A percentile compares a stretch with the other conserved stretches of the same genome.
phyloP scores from a whole-genome alignment of 1,140 invertebrate species.

The Archivesica marissinica region DNA sequence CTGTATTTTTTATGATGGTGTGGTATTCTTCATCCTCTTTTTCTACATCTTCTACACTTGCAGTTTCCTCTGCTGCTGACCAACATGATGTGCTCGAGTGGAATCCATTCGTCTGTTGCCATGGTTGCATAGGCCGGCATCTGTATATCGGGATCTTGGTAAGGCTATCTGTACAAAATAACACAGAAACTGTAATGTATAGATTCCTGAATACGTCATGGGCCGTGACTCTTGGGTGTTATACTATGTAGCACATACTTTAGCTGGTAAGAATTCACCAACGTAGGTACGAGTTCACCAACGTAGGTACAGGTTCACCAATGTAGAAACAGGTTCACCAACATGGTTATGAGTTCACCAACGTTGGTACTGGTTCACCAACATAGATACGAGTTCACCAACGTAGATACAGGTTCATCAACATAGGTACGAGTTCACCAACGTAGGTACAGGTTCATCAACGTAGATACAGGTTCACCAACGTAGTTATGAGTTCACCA shows the following conservation, averaged over 20 bases:
- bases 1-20: conserved; percentile 78
- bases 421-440: no score
- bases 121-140: not conserved
- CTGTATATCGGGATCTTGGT: conserved; percentile 33
- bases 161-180: not conserved
- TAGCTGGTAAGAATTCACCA: not conserved
- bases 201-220: not conserved
- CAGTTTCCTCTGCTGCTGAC: conserved; percentile 9
- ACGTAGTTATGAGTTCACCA: no score
- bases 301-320: no score
- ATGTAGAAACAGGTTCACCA: no score
- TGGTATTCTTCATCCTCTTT: conserved; percentile 78
- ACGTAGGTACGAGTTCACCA: no score
- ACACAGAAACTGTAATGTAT: not conserved
- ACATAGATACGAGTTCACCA: no score
- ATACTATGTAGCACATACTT: not conserved
- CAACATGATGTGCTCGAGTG: not conserved
- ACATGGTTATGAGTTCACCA: no score
- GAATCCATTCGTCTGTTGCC: not conserved
- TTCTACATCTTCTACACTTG: conserved; percentile 25
- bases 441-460: no score
- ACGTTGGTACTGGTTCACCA: no score
- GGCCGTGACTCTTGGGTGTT: not conserved
- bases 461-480: no score
- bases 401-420: no score